phyloP scores from a whole-genome alignment of 2,888 invertebrate species.

The Agrochola lychnidis region DNA sequence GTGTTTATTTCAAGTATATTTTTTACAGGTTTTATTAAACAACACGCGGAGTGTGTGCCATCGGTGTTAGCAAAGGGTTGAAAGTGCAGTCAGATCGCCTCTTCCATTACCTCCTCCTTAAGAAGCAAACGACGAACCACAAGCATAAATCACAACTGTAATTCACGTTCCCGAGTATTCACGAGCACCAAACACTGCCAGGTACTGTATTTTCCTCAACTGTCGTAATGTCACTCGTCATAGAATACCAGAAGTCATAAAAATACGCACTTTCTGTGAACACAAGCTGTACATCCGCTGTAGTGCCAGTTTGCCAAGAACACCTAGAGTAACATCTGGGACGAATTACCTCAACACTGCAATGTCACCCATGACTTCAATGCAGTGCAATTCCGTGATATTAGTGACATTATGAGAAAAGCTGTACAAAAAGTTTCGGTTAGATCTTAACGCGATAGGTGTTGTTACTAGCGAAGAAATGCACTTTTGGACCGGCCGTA shows the following conservation, averaged over 20 bases:
- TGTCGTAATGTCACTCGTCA: slow-evolving; percentile 21
- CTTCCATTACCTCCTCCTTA: no score
- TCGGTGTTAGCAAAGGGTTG: slow-evolving; percentile 14
- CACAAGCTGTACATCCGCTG: slow-evolving; percentile 21
- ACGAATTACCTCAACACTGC: slow-evolving; percentile 12
- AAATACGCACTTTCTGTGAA: slow-evolving; percentile 23
- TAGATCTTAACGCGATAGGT: slow-evolving; percentile 13
- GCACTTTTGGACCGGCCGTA: slow-evolving; percentile 20
- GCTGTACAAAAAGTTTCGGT: slow-evolving; percentile 17
- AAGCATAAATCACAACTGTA: not conserved
- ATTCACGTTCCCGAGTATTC: slow-evolving; percentile 27
- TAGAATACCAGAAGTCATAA: slow-evolving; percentile 21
- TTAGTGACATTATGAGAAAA: slow-evolving; percentile 24
- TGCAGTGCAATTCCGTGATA: slow-evolving; percentile 10
- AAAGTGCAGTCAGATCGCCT: slow-evolving; percentile 10
- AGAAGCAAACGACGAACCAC: slow-evolving; percentile 11
- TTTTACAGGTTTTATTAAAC: slow-evolving; percentile 18
- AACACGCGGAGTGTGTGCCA: slow-evolving; percentile 23
- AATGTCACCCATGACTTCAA: slow-evolving; percentile 15
- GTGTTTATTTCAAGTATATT: slow-evolving; percentile 2
- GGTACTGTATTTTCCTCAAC: slow-evolving; percentile 24
- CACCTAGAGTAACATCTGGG: slow-evolving; percentile 22
- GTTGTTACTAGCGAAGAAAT: slow-evolving; percentile 11
- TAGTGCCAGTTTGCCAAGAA: slow-evolving; percentile 26
- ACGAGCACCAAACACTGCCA: slow-evolving; percentile 19